Evolutionary conservation across 2,888 invertebrate species (phyloP).

Genomic region (Macrosoma leucophasiata): DNA sequence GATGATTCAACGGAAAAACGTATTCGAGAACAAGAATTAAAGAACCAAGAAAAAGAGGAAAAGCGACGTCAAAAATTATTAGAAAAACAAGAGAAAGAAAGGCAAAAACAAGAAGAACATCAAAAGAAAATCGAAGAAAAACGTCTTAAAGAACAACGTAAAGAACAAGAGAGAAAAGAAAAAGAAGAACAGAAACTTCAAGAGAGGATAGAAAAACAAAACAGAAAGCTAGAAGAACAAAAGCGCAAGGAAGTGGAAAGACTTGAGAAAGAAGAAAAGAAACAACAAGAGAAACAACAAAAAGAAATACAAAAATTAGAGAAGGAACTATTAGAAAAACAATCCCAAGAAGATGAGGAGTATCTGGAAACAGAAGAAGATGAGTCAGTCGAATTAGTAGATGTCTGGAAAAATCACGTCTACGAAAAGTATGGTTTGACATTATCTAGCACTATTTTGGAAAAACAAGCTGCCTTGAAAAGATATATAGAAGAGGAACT

Average conservation of each 20-base stretch:
- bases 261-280: slow-evolving; percentile 29
- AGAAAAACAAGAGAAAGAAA: slow-evolving; percentile 37
- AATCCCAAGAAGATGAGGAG: slow-evolving; percentile 30
- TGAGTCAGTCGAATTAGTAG: slow-evolving; percentile 51
- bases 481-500: slow-evolving; percentile 52
- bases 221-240: slow-evolving; percentile 36
- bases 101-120: slow-evolving; percentile 31
- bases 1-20: slow-evolving; percentile 26
- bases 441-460: slow-evolving; percentile 40
- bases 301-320: slow-evolving; percentile 35
- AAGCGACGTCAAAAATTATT: slow-evolving; percentile 34
- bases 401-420: slow-evolving; percentile 55
- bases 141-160: slow-evolving; percentile 33
- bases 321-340: slow-evolving; percentile 34
- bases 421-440: slow-evolving; percentile 53
- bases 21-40: slow-evolving; percentile 25
- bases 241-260: slow-evolving; percentile 31
- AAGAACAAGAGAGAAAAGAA: slow-evolving; percentile 31
- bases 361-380: slow-evolving; percentile 40
- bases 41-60: slow-evolving; percentile 30
- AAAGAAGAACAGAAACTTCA: slow-evolving; percentile 37
- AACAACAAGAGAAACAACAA: slow-evolving; percentile 30
- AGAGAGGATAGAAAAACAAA: slow-evolving; percentile 39
- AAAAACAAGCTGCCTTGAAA: slow-evolving; percentile 45
- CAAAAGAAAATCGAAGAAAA: slow-evolving; percentile 36